Percentiles rank a stretch among this genome's conserved stretches.
Evolutionary conservation across 35 echinoderm and acorn worm genomes (phyloP).

Genomic region (Ophiothrix spiculata): DNA sequence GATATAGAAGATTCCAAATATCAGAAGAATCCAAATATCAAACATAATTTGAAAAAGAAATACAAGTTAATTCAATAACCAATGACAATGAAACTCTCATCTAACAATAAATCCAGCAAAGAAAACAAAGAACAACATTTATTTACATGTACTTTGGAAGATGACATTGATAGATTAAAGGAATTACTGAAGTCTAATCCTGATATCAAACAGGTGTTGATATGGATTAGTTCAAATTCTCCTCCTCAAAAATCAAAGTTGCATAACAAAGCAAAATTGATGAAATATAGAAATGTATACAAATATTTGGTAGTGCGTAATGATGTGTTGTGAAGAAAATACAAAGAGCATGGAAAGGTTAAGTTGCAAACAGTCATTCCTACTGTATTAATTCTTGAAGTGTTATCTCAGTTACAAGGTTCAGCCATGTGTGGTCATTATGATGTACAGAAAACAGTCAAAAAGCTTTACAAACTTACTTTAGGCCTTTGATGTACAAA

Average conservation of each 20-base stretch:
- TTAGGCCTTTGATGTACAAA: too few relatives aligned
- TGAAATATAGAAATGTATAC: slow-evolving; percentile 12
- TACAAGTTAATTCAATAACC: background rate
- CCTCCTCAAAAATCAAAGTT: background rate
- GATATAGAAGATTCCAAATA: background rate
- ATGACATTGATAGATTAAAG: background rate
- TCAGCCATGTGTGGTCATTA: background rate
- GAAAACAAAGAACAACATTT: background rate
- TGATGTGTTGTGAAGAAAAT: background rate
- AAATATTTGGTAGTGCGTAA: slow-evolving; percentile 9
- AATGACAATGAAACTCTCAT: background rate
- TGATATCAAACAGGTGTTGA: background rate
- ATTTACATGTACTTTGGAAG: background rate
- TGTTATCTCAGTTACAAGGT: background rate
- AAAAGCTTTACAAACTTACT: background rate
- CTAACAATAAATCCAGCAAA: background rate
- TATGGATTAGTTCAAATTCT: slow-evolving; percentile 8
- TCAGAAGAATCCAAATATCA: background rate
- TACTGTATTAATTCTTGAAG: background rate
- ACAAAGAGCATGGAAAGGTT: background rate
- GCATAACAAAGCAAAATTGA: background rate
- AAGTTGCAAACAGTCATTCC: background rate
- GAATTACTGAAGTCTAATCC: background rate
- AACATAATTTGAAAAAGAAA: background rate
- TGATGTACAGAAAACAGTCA: slow-evolving; percentile 3